Base-by-base conservation (phyloP, 2,888 invertebrate species). In the Microplitis deprimator region DNA sequence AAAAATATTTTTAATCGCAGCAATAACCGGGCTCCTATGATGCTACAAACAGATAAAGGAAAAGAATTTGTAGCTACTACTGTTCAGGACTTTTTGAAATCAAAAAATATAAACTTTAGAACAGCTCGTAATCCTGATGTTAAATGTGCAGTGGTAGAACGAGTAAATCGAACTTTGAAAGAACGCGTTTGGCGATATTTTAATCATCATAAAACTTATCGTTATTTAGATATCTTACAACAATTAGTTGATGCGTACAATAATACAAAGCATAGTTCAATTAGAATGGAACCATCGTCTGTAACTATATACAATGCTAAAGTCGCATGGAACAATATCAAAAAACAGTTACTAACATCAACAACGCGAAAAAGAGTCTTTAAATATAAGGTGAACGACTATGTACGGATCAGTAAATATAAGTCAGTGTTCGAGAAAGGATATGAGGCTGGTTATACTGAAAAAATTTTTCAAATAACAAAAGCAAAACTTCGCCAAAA, bases 241-340 rank as follows among this genome's bases (percentile, higher is more conserved):
- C 70, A 81, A 8, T 59, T 85, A 41, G 59, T 84, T 8, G 6
- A 64, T 10, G 75, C 81, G 1, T 86, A 84, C 70, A 85, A 85
- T 77, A 75, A 82, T 38, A 67, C 82, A 2, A 40, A 62, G 5
- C 82, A 85, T 69, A 73, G 68, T 1, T 75, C 80, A 6, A 80
- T 83, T 10, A 79, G 13, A 41, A 77, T 77, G 71, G 4, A 50
- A 10, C 50, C 50, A 13, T 20, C 29, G 3, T 29, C 29, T 13
- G 50, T 50, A 5, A 50, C 50, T 8, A 13, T 50, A 13, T 13
- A 13, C 2, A 50, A 50, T 50, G 50, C 50, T 50, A 50, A 50
- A 50, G 13, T 13, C 10, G 50, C 50, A 50, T 50, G 50, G 50
- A 5, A 50, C 10, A 50, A 50, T 50, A 50, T 50, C 10, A 50